Conservation (phyloP, 1,140 invertebrate species). For the Gyrodactylus bullatarudis region DNA sequence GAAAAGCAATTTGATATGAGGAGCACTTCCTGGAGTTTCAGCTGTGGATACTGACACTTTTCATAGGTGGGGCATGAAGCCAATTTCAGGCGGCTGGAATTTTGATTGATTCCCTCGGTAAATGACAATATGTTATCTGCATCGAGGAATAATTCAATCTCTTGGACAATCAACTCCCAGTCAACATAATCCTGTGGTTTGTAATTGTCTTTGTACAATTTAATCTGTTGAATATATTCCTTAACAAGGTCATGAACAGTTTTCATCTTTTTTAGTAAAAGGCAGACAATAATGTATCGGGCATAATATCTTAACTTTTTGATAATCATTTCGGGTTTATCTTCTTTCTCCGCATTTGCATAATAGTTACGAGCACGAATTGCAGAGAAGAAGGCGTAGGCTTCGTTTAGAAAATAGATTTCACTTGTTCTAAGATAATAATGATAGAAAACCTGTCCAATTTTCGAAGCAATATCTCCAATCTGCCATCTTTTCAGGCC, state of each 20-base stretch:
- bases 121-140: neutral
- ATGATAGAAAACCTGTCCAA: constrained; percentile 88
- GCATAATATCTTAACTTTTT: constrained; percentile 86
- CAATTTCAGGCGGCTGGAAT: neutral
- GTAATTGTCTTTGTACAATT: constrained; percentile 67
- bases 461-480: constrained; percentile 87
- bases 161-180: constrained; percentile 27
- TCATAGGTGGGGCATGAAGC: neutral
- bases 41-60: neutral
- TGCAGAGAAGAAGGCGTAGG: constrained; percentile 73
- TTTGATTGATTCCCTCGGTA: neutral
- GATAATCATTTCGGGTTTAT: constrained; percentile 26
- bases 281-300: constrained; percentile 70
- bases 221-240: constrained; percentile 39
- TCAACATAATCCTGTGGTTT: constrained; percentile 80
- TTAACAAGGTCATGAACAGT: constrained; percentile 55
- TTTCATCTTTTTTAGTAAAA: constrained; percentile 69
- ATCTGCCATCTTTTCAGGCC: constrained; percentile 88
- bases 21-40: neutral
- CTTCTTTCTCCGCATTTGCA: constrained; percentile 58
- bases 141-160: constrained; percentile 11
- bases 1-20: constrained; percentile 2
- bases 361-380: constrained; percentile 71
- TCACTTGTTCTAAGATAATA: constrained; percentile 82
- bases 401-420: constrained; percentile 71